phyloP scores from a whole-genome alignment of 1,140 invertebrate species.

The Cotesia chilonis region DNA sequence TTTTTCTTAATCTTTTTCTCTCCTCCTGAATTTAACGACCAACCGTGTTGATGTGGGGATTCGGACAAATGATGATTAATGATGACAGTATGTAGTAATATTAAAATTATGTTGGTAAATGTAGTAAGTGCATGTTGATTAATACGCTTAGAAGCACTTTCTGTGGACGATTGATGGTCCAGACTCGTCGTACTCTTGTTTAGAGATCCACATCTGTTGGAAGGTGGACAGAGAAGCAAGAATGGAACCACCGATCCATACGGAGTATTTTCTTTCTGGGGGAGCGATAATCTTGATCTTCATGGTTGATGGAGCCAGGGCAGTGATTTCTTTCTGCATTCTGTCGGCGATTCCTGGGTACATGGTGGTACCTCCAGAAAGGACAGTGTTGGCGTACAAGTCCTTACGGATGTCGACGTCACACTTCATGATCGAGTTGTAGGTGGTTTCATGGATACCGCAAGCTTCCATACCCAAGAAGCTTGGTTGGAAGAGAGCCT shows the following conservation, averaged over 20 bases:
- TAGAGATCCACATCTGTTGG: constrained; percentile 96
- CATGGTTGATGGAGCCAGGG: constrained; percentile 78
- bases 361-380: constrained; percentile 97
- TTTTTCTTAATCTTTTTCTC: constrained; percentile 35
- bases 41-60: constrained; percentile 17
- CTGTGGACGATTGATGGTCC: constrained; percentile 93
- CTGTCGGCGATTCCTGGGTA: constrained; percentile 87
- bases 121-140: constrained; percentile 4
- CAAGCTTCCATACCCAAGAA: constrained; percentile 96
- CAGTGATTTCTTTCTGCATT: constrained; percentile 81
- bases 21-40: constrained; percentile 36
- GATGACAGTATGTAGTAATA: constrained; percentile 17
- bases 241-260: constrained; percentile 89
- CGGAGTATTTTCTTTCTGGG: constrained; percentile 85
- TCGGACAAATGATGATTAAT: constrained; percentile 31
- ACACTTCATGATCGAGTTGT: constrained; percentile 98
- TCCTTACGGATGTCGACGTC: constrained; percentile 94
- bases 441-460: constrained; percentile 93
- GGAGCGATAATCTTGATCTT: constrained; percentile 87
- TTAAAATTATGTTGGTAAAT: not conserved
- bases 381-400: constrained; percentile 94
- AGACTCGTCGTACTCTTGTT: constrained; percentile 95
- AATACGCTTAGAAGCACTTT: constrained; percentile 88
- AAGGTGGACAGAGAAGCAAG: constrained; percentile 87
- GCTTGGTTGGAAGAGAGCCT: constrained; percentile 95